Base-by-base conservation (phyloP, 2,888 invertebrate genomes). In the Podotricha telesiphe region DNA sequence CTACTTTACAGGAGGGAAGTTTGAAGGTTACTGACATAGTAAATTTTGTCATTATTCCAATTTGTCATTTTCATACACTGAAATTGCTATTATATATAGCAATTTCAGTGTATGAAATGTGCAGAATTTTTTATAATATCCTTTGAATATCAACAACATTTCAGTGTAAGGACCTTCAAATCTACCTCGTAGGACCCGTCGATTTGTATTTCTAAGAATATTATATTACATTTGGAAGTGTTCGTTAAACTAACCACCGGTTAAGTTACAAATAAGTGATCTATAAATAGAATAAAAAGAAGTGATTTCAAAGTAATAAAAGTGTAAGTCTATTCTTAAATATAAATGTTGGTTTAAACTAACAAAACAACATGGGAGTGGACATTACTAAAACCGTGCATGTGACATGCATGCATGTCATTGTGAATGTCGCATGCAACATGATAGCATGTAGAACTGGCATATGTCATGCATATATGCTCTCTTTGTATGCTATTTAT, bases 301-400 rank as follows among this genome's bases (percentile, higher is more conserved):
- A 47, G 47, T 19, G 34, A 22, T 53, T 55, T 28, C 42, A 17
- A 20, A 65, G 22, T 20, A 37, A 34, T 62, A 10, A 34, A 59
- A 62, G 50, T 62, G 62, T 62, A 62, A 62, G 62, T 62, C 48
- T 62, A n/a, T 50, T 40, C 42, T 55, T 28, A 42, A 28, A 63
- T 37, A 34, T 34, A 17, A 53, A 45, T 48, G 65, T 48, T 65
- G 55, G 40, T 62, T 50, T 65, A 22, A 55, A 45, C 53, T 55
- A 65, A 55, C 65, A 65, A 42, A 22, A 28, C 17, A 17, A 34
- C n/a, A 45, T 78, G 79, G 79, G 73, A 74, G 72, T 75, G 72
- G 69, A 20, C 42, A 40, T 50, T 50, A 70, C 69, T 69, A 70
- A 71, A 70, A 67, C 56, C 61, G 20, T 59, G 59, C 28, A 59